phyloP scores from a whole-genome alignment of 2,888 invertebrate genomes.

The Euclidia mi region DNA sequence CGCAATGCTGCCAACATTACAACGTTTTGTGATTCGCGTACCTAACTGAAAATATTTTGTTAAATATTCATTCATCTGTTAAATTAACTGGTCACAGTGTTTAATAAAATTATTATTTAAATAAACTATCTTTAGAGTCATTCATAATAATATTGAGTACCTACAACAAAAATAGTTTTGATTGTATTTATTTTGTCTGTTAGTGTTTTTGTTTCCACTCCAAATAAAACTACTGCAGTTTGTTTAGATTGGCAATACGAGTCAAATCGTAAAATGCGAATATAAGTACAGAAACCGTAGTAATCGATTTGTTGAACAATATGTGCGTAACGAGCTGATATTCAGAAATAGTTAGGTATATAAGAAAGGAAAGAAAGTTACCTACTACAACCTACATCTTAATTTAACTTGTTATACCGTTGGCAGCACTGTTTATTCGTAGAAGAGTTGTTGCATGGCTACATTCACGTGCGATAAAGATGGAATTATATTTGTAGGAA shows the following conservation, averaged over 20 bases:
- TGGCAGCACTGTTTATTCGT: conserved; percentile 54
- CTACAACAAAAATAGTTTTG: too few relatives aligned
- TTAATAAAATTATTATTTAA: too few relatives aligned
- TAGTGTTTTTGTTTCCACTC: neutral
- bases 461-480: conserved; percentile 59
- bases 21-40: too few relatives aligned
- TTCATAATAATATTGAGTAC: too few relatives aligned
- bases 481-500: conserved; percentile 34
- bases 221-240: neutral
- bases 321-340: too few relatives aligned
- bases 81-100: neutral
- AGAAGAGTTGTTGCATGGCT: conserved; percentile 64
- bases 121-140: too few relatives aligned
- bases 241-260: neutral
- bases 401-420: conserved; percentile 50
- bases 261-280: neutral
- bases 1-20: conserved; percentile 48
- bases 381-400: conserved; percentile 51
- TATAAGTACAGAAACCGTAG: neutral
- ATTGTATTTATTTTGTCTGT: too few relatives aligned
- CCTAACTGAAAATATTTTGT: too few relatives aligned
- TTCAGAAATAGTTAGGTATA: too few relatives aligned
- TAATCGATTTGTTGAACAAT: neutral
- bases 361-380: conserved; percentile 1
- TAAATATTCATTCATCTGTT: neutral